Conservation (phyloP, 1,140 invertebrate species). For the Nomia melanderi region DNA sequence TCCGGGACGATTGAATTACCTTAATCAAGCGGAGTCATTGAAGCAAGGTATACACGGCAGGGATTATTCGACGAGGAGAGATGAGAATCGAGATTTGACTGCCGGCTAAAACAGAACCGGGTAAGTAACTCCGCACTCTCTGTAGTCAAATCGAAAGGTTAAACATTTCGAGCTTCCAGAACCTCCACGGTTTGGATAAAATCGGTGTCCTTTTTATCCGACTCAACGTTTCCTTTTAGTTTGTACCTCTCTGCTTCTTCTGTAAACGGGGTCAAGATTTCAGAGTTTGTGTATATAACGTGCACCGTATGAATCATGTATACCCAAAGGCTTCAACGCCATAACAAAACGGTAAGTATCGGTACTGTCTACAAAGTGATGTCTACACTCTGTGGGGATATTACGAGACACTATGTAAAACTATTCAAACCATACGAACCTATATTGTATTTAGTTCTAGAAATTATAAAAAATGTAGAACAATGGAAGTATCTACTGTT, state of each 20-base stretch:
- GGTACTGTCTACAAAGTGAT: too few species aligned
- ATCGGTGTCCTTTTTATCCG: background rate
- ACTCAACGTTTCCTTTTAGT: conserved; percentile 24
- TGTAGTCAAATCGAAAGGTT: conserved; percentile 32
- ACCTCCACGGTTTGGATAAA: background rate
- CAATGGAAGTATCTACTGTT: too few species aligned
- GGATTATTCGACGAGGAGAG: conserved; percentile 14
- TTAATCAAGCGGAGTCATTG: conserved; percentile 10
- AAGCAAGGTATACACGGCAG: background rate
- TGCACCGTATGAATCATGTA: background rate
- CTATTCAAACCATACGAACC: too few species aligned
- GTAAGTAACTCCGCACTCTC: conserved; percentile 31
- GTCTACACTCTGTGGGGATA: too few species aligned
- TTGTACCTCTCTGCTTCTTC: background rate
- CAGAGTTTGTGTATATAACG: background rate
- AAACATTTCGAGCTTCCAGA: conserved; percentile 42
- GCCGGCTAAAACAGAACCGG: background rate
- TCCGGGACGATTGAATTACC: background rate
- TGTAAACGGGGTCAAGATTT: conserved; percentile 30
- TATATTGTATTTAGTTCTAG: too few species aligned
- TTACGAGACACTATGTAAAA: too few species aligned
- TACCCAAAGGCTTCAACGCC: background rate
- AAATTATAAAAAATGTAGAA: too few species aligned
- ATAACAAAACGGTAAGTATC: background rate
- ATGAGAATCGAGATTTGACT: background rate